A percentile compares a stretch with the other conserved stretches of the same genome.
Evolutionary conservation across 2,797 vertebrate genomes (phyloP).

Genomic region (Astyanax mexicanus): DNA sequence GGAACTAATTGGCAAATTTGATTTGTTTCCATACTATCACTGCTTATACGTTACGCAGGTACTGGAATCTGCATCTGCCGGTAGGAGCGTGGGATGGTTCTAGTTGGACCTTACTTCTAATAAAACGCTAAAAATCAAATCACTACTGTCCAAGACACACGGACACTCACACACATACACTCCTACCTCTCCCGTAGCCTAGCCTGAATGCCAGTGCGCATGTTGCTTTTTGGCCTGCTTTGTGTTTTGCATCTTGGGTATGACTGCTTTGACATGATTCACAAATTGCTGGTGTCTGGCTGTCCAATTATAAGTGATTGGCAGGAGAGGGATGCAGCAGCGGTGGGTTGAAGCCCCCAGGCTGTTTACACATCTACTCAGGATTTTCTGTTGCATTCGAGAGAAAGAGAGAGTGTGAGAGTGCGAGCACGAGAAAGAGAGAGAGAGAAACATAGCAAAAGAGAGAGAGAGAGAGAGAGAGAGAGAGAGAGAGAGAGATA

Average conservation of each 20-base stretch:
- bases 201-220: background rate
- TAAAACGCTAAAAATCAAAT: constrained; percentile 1
- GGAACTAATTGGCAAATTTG: too few relatives aligned
- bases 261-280: constrained; percentile 63
- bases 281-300: constrained; percentile 64
- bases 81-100: background rate
- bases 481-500: too few relatives aligned
- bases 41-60: background rate
- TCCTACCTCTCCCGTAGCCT: too few relatives aligned
- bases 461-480: constrained; percentile 45
- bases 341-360: constrained; percentile 61
- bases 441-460: too few relatives aligned
- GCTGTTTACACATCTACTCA: constrained; percentile 73
- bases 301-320: constrained; percentile 80
- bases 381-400: constrained; percentile 59
- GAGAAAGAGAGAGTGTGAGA: constrained; percentile 57
- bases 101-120: background rate
- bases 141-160: background rate
- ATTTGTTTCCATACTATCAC: background rate
- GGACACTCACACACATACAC: background rate
- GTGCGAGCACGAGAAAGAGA: constrained; percentile 9
- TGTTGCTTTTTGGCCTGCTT: constrained; percentile 18
- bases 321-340: constrained; percentile 66
- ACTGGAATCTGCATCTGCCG: background rate
- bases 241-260: constrained; percentile 41